phyloP scores from a whole-genome alignment of 2,888 invertebrate species.

The Patella ulyssiponensis region DNA sequence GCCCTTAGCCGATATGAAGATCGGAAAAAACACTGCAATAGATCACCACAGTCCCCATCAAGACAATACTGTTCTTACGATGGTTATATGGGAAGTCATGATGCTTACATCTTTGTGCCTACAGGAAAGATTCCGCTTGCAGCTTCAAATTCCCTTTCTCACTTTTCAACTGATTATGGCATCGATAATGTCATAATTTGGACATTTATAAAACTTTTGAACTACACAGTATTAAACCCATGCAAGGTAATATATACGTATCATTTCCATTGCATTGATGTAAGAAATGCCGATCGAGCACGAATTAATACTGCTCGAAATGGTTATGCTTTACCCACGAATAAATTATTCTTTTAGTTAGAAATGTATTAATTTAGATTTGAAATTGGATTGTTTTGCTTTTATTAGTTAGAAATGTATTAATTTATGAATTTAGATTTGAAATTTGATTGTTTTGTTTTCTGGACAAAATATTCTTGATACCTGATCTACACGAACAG shows the following conservation, averaged over 20 bases:
- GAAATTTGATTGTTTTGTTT: too few relatives aligned
- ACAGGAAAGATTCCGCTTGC: background rate
- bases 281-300: conserved; percentile 1
- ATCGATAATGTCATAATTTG: conserved; percentile 18
- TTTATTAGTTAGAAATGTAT: too few relatives aligned
- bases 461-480: too few relatives aligned
- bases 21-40: conserved; percentile 17
- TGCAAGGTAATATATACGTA: conserved; percentile 22
- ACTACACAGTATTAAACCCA: conserved; percentile 23
- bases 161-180: conserved; percentile 3
- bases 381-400: too few relatives aligned
- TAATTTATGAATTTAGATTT: too few relatives aligned
- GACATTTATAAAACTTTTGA: conserved; percentile 16
- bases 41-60: background rate
- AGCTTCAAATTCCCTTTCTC: background rate
- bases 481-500: too few relatives aligned
- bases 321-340: background rate
- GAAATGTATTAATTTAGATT: too few relatives aligned
- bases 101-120: conserved; percentile 24
- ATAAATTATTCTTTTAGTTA: background rate
- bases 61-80: background rate
- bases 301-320: too few relatives aligned
- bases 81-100: conserved; percentile 18
- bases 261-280: conserved; percentile 21
- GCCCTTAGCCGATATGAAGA: conserved; percentile 20